Evolutionary conservation across 2,797 vertebrate genomes (phyloP).

Genomic region (Aulostomus chinensis): DNA sequence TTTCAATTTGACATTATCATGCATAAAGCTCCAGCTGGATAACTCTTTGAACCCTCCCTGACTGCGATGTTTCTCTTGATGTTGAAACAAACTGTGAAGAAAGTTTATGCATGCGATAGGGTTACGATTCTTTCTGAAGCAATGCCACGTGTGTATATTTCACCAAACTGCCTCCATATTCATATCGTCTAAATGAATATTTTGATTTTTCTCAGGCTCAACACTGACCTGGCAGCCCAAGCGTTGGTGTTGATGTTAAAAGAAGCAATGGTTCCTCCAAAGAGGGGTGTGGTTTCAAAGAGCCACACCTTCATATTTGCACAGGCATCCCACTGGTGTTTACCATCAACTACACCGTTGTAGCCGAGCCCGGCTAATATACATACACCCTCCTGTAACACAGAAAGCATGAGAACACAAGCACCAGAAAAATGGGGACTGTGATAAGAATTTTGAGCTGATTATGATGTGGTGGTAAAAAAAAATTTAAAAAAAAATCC

Average conservation of each 20-base stretch:
- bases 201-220: background rate
- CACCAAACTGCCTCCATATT: slow-evolving; percentile 7
- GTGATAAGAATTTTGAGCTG: too few species aligned
- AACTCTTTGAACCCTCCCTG: slow-evolving; percentile 8
- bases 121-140: background rate
- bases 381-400: slow-evolving; percentile 91
- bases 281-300: slow-evolving; percentile 93
- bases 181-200: background rate
- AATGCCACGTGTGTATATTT: slow-evolving; percentile 5
- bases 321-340: slow-evolving; percentile 89
- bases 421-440: too few species aligned
- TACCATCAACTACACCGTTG: slow-evolving; percentile 80
- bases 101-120: background rate
- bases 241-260: slow-evolving; percentile 98
- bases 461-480: too few species aligned
- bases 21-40: too few species aligned
- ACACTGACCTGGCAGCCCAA: slow-evolving; percentile 92
- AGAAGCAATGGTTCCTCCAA: slow-evolving; percentile 92
- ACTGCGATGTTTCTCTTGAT: background rate
- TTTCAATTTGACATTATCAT: too few species aligned
- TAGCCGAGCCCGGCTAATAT: slow-evolving; percentile 92
- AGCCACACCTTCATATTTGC: slow-evolving; percentile 96
- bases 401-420: background rate
- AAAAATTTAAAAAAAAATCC: too few species aligned
- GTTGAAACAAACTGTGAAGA: slow-evolving; percentile 5